Evolutionary conservation across 2,113 vertebrate genomes (phyloP).

Genomic region (Calonectris borealis): DNA sequence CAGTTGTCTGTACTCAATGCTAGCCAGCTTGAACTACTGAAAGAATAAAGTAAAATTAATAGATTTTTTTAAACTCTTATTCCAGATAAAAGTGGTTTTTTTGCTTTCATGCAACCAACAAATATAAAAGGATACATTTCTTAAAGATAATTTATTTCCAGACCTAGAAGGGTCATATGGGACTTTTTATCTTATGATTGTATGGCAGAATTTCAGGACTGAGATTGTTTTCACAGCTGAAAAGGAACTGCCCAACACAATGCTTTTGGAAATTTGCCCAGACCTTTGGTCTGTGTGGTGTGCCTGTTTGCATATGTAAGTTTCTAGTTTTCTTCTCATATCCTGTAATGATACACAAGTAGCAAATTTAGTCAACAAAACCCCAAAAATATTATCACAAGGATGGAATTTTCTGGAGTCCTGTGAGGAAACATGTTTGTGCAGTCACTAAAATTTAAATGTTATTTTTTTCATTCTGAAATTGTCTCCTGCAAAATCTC

Average conservation of each 20-base stretch:
- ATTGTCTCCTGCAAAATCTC: neutral
- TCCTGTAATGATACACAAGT: constrained; percentile 25
- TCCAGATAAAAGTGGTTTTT: neutral
- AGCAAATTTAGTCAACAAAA: constrained; percentile 7
- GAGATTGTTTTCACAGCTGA: constrained; percentile 73
- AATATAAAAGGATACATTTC: neutral
- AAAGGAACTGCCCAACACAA: constrained; percentile 61
- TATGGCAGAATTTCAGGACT: constrained; percentile 57
- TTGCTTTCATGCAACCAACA: neutral
- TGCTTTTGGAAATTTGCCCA: constrained; percentile 61
- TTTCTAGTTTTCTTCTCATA: constrained; percentile 46
- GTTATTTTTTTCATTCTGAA: neutral
- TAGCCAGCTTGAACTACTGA: neutral
- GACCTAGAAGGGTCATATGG: constrained; percentile 13
- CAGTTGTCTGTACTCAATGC: neutral
- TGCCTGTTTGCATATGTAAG: constrained; percentile 45
- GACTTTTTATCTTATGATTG: constrained; percentile 54
- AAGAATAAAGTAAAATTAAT: neutral
- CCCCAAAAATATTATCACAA: neutral
- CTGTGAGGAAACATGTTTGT: neutral
- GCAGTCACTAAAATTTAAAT: neutral
- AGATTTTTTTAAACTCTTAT: neutral
- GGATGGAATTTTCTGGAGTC: neutral
- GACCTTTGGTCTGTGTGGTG: constrained; percentile 49
- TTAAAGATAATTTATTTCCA: constrained; percentile 37